Evolutionary conservation across 1,140 invertebrate genomes (phyloP), one percentile per base, ranked within the genome.

Genomic region (Plodia interpunctella): DNA sequence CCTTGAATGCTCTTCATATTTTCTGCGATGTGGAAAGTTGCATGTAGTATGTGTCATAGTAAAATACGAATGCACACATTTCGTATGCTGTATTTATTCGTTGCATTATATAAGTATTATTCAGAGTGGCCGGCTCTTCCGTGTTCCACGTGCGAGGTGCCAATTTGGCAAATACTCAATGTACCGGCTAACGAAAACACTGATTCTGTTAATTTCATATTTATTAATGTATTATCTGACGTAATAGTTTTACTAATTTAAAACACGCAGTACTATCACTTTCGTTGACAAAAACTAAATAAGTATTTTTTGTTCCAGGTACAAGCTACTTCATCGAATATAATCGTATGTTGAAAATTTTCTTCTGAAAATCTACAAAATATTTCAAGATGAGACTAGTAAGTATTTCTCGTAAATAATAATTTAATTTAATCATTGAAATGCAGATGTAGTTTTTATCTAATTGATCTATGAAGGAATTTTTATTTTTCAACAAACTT

Each of bases 381-480:
- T 30, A 63, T 60, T 72, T 77, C 78, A 86, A 83, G 74, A 88
- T 88, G 84, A 84, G 83, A 83, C 76, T 87, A 63, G 84, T 87
- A 68, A 86, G 80, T 72, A 65, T 9, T 53, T 57, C 35, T 28
- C 21, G 28, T 30, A 59, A 5, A 55, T 52, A 20, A 49, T 35
- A 18, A 50, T 19, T 18, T 50, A 50, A 9, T n/a, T n/a, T n/a
- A n/a, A n/a, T n/a, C n/a, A n/a, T n/a, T n/a, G n/a, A n/a, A n/a
- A n/a, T n/a, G n/a, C n/a, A n/a, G n/a, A n/a, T n/a, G n/a, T n/a
- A n/a, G n/a, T n/a, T n/a, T n/a, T n/a, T n/a, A 50, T 50, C 18
- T 50, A 11, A 19, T 19, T 18, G 4, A 50, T 9, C 19, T 18
- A 18, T 5, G 13, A 17, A 49, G 17, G 44, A 6, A 49, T 28